Percentiles rank a stretch among this genome's conserved stretches.
Conservation (phyloP, 1,140 invertebrate species). For the Drosophila fuyamai region DNA sequence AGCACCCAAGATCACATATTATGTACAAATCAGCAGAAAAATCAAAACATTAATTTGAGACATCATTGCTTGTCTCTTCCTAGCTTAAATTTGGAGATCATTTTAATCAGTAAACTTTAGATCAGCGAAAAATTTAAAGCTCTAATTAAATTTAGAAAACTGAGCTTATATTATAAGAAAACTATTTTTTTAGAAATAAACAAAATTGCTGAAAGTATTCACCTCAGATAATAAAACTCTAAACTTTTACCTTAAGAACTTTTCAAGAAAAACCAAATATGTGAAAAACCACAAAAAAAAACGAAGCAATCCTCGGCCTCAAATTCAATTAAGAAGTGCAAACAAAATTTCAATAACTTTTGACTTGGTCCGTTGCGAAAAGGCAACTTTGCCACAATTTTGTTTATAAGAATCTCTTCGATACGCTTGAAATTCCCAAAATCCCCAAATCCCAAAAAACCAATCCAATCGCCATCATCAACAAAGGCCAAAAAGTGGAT, state of each 20-base stretch:
- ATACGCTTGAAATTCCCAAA: conserved; percentile 20
- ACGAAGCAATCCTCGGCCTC: neutral
- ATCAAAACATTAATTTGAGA: too few species aligned
- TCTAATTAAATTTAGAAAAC: too few species aligned
- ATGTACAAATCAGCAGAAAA: neutral
- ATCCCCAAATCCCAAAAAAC: conserved; percentile 29
- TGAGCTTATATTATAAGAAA: too few species aligned
- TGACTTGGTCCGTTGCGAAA: conserved; percentile 9
- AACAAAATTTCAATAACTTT: conserved; percentile 47
- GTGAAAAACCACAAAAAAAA: neutral
- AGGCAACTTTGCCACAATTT: conserved; percentile 51
- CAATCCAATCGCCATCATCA: conserved; percentile 31
- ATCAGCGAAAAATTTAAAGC: too few species aligned
- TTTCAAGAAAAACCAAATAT: too few species aligned
- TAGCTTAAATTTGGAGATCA: too few species aligned
- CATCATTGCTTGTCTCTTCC: too few species aligned
- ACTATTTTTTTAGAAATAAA: too few species aligned
- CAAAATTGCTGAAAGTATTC: too few species aligned
- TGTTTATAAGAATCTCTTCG: conserved; percentile 57
- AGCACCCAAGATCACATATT: conserved; percentile 17
- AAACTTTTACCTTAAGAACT: too few species aligned
- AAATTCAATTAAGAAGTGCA: conserved; percentile 40
- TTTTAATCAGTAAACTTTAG: too few species aligned
- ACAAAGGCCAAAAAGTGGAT: conserved; percentile 32
- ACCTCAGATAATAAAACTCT: too few species aligned